These are phyloP conservation scores for Mantis religiosa DNA, from an alignment of 2,888 invertebrate species.

Conservation along the genomic window DNA sequence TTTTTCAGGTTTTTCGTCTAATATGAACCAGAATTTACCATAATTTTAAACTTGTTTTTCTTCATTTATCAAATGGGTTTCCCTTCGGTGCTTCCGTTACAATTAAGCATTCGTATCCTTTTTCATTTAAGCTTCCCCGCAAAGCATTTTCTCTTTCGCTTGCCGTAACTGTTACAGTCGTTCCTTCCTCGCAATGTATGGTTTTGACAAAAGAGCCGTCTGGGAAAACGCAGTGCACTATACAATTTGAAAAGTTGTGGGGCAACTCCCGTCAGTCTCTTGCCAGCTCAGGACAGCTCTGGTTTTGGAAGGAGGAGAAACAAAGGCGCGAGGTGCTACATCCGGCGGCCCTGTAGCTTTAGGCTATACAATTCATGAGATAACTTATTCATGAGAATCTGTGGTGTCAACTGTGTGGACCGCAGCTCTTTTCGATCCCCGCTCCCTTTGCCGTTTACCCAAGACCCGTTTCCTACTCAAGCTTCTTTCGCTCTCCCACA, in stretches of 20 bases:
- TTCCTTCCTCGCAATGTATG: background rate
- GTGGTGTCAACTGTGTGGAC: slow-evolving; percentile 18
- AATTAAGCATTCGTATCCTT: background rate
- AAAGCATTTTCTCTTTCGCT: background rate
- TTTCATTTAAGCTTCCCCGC: background rate
- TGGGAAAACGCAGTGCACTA: background rate
- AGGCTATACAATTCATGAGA: background rate
- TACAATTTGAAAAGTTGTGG: background rate
- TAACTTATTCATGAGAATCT: slow-evolving; percentile 25
- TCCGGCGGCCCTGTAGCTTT: background rate
- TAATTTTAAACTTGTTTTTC: background rate
- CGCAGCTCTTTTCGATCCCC: background rate
- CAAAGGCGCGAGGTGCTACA: background rate
- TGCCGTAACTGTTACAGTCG: background rate
- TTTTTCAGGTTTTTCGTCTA: too few relatives aligned
- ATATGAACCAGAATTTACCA: background rate
- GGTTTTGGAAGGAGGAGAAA: background rate
- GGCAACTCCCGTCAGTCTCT: background rate
- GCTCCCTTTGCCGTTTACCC: background rate
- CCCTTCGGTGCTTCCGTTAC: background rate
- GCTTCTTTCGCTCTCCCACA: background rate
- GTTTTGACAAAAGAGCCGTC: slow-evolving; percentile 13
- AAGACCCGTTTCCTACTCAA: background rate
- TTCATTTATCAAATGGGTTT: background rate
- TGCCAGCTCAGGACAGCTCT: background rate